Conservation (phyloP, 2,113 vertebrate genomes). For the Brienomyrus brachyistius region DNA sequence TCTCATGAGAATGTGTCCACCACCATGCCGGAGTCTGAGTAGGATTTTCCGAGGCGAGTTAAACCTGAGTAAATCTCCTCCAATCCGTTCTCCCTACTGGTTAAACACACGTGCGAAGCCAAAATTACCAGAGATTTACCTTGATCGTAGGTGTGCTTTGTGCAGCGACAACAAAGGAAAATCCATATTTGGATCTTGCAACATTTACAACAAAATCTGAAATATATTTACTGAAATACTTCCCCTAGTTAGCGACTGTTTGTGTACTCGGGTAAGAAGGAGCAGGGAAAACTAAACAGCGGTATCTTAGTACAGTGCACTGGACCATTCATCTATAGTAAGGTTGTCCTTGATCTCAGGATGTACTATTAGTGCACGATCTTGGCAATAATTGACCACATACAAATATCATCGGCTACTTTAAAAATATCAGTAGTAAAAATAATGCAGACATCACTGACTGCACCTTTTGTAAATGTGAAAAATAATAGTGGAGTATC, state of each 20-base stretch:
- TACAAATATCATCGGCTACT: background rate
- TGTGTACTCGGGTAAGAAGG: background rate
- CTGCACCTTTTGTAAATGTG: background rate
- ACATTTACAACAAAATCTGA: background rate
- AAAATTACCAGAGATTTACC: background rate
- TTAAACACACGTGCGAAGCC: background rate
- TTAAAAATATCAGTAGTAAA: background rate
- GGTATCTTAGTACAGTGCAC: background rate
- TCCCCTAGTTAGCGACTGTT: background rate
- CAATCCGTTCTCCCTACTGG: background rate
- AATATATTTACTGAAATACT: background rate
- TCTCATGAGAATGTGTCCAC: slow-evolving; percentile 20
- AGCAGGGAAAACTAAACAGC: background rate
- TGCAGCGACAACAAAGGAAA: background rate
- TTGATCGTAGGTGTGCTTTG: background rate
- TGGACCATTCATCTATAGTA: background rate
- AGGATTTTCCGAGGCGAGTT: slow-evolving; percentile 33
- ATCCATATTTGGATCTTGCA: background rate
- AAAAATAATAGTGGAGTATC: background rate
- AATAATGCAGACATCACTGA: background rate
- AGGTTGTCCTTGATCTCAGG: background rate
- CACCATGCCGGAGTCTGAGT: slow-evolving; percentile 3
- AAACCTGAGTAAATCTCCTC: background rate
- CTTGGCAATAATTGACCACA: background rate
- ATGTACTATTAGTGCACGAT: background rate